Base-by-base conservation (phyloP, 2,113 vertebrate genomes). In the Pyxicephalus adspersus region DNA sequence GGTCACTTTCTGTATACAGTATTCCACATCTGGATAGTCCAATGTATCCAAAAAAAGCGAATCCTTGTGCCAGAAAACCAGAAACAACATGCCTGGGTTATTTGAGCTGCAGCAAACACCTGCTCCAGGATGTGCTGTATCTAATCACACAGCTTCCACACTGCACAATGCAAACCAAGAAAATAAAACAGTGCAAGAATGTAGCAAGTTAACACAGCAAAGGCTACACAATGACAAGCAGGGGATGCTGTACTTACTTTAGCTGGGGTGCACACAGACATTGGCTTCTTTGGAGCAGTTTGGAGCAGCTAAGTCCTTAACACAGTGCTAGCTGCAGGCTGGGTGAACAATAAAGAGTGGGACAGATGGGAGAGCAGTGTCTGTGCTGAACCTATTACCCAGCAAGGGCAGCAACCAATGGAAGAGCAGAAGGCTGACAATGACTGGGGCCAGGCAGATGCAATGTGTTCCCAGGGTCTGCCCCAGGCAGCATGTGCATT, bases 341-440 rank as follows among this genome's bases (percentile, higher is more conserved):
- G 90, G 91, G 90, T 89, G 90, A 93, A 98, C 96, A 97, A 97
- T 97, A 95, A 96, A 91, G 89, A 87, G 91, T 87, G 87, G 92
- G 96, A 94, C 97, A 99, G 97, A 99, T 98, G 97, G 96, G 95
- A 86, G 89, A 88, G 92, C 94, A 95, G 92, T 94, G 93, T 95
- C 94, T 94, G 92, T 95, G 94, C 90, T 95, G 94, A 92, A 94
- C 92, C 92, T 89, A 93, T 93, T 93, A 91, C 88, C 5, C 90
- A 94, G 91, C 87, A 83, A 9, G 90, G 86, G 54, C 60, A 15
- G 73, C 85, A 89, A 86, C 96, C 97, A 98, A 98, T 98, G 90
- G 83, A 70, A 85, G 88, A 23, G 74, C 82, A 13, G 89, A 65
- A 72, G 85, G 84, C 88, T 90, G 86, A 95, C 95, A 96, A 96